These are phyloP conservation scores for Anticlea derivata DNA, from an alignment of 2,888 invertebrate genomes.

Conservation along the genomic window DNA sequence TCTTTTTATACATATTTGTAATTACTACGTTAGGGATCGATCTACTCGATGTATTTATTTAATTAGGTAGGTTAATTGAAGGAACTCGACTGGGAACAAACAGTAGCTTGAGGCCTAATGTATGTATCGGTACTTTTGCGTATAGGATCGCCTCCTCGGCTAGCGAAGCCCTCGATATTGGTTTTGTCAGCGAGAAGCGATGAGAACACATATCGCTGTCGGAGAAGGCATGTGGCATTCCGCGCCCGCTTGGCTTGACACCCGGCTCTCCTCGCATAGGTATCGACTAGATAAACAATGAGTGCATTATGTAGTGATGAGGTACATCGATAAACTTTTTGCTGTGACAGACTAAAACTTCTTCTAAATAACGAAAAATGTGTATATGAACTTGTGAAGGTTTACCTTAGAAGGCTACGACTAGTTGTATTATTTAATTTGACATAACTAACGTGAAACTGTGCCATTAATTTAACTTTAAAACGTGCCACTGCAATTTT, in stretches of 20 bases:
- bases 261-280: slow-evolving; percentile 45
- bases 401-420: slow-evolving; percentile 56
- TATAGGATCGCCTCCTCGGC: slow-evolving; percentile 4
- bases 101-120: slow-evolving; percentile 73
- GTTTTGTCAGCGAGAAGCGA: slow-evolving; percentile 42
- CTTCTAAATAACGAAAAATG: slow-evolving; percentile 41
- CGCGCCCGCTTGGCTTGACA: slow-evolving; percentile 42
- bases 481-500: slow-evolving; percentile 78
- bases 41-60: slow-evolving; percentile 78
- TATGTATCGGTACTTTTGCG: slow-evolving; percentile 50
- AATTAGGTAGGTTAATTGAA: slow-evolving; percentile 77
- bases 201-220: slow-evolving; percentile 66
- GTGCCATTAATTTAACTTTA: slow-evolving; percentile 83
- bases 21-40: slow-evolving; percentile 66
- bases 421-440: slow-evolving; percentile 67
- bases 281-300: slow-evolving; percentile 51
- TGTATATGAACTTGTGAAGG: slow-evolving; percentile 40
- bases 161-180: slow-evolving; percentile 10
- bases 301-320: slow-evolving; percentile 50
- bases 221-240: slow-evolving; percentile 41
- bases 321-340: slow-evolving; percentile 25
- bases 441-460: slow-evolving; percentile 82
- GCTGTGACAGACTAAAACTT: slow-evolving; percentile 33
- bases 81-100: slow-evolving; percentile 79
- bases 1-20: slow-evolving; percentile 83